Evolutionary conservation across 2,113 vertebrate species (phyloP).

Genomic region (Mesembrinibis cayennensis): DNA sequence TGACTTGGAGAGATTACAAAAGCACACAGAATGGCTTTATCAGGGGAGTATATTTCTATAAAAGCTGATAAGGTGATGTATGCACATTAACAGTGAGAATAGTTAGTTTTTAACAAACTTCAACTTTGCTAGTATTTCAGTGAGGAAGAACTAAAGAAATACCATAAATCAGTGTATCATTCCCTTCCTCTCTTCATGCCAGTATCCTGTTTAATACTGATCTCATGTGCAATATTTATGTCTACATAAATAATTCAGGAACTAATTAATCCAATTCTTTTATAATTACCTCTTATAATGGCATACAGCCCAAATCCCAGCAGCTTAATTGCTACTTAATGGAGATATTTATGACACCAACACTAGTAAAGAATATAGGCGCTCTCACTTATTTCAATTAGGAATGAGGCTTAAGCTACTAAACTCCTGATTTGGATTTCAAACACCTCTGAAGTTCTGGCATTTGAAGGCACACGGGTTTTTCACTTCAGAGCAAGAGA

Average conservation of each 20-base stretch:
- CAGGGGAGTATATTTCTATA: slow-evolving; percentile 25
- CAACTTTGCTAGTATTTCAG: slow-evolving; percentile 19
- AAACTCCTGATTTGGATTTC: neutral
- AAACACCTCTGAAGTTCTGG: neutral
- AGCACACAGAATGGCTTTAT: slow-evolving; percentile 53
- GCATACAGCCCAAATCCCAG: slow-evolving; percentile 66
- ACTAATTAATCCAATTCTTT: slow-evolving; percentile 78
- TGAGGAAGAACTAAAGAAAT: slow-evolving; percentile 18
- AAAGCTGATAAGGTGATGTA: neutral
- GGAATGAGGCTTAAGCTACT: neutral
- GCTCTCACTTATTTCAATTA: slow-evolving; percentile 12
- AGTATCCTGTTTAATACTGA: slow-evolving; percentile 59
- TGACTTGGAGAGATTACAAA: slow-evolving; percentile 67
- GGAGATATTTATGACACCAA: slow-evolving; percentile 72
- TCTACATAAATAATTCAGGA: slow-evolving; percentile 79
- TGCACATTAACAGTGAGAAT: neutral
- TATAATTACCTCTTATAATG: slow-evolving; percentile 75
- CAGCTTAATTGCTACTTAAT: slow-evolving; percentile 73
- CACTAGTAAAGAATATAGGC: slow-evolving; percentile 50
- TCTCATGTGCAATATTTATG: slow-evolving; percentile 71
- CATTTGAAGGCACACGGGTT: neutral
- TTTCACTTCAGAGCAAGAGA: neutral
- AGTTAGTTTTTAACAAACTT: slow-evolving; percentile 38
- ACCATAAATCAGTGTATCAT: slow-evolving; percentile 36
- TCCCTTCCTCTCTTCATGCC: neutral